These are phyloP conservation scores for Penelope pileata DNA, from an alignment of 2,113 vertebrate species.

Conservation along the genomic window DNA sequence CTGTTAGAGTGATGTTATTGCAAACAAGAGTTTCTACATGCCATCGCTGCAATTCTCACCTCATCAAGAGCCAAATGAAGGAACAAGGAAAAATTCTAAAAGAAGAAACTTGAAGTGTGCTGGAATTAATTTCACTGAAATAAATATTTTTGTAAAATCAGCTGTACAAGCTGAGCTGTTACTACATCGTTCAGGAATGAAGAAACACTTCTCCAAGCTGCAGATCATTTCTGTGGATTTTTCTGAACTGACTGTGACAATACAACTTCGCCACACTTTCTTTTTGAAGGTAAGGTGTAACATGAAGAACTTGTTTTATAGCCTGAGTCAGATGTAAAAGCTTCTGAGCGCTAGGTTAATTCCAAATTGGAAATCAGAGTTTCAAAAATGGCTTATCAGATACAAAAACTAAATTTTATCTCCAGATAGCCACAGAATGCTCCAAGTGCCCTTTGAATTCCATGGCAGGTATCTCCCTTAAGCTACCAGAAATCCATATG, in stretches of 20 bases:
- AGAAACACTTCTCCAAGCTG: neutral
- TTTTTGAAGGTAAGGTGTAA: neutral
- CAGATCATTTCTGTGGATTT: neutral
- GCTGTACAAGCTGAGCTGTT: slow-evolving; percentile 14
- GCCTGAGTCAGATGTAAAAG: neutral
- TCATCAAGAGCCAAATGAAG: neutral
- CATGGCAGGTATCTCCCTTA: neutral
- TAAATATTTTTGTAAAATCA: slow-evolving; percentile 47
- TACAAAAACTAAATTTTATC: neutral
- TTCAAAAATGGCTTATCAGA: neutral
- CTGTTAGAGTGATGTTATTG: neutral
- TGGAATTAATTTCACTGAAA: slow-evolving; percentile 53
- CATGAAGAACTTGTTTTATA: neutral
- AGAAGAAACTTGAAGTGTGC: neutral
- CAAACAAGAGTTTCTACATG: neutral
- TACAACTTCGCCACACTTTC: neutral
- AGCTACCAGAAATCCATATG: neutral
- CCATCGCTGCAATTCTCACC: neutral
- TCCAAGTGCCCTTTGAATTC: neutral
- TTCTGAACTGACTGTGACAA: neutral
- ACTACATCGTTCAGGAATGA: slow-evolving; percentile 39
- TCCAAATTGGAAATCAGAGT: neutral
- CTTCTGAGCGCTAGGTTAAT: neutral
- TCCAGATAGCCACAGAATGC: neutral
- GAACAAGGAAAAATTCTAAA: neutral